Evolutionary conservation across 2,888 invertebrate species (phyloP).

Genomic region (Macroteleia sp.): DNA sequence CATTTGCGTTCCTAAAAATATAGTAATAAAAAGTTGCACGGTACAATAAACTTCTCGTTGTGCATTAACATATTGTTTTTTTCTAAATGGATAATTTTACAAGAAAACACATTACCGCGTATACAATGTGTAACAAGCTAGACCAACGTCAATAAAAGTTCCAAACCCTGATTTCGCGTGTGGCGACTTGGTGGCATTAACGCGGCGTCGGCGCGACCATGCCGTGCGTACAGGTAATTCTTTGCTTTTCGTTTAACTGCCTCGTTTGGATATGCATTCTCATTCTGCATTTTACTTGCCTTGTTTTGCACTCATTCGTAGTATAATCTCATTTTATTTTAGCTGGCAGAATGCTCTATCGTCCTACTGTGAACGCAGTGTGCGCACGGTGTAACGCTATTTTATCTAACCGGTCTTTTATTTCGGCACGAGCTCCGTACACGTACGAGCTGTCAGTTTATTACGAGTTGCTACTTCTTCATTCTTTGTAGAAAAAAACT

Average conservation of each 20-base stretch:
- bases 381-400: constrained; percentile 48
- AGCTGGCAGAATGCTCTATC: constrained; percentile 29
- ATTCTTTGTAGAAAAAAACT: constrained; percentile 41
- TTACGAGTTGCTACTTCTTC: constrained; percentile 58
- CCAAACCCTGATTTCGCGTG: constrained; percentile 57
- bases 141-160: constrained; percentile 40
- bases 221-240: constrained; percentile 59
- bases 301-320: constrained; percentile 53
- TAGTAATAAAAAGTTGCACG: constrained; percentile 30
- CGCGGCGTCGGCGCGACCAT: constrained; percentile 42
- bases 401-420: constrained; percentile 52
- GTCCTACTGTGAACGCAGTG: constrained; percentile 36
- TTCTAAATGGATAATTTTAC: constrained; percentile 29
- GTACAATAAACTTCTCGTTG: constrained; percentile 22
- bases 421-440: constrained; percentile 46
- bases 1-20: constrained; percentile 43
- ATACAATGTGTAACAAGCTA: constrained; percentile 24
- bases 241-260: constrained; percentile 53
- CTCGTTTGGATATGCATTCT: constrained; percentile 56
- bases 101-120: constrained; percentile 27
- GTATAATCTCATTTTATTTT: constrained; percentile 58
- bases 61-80: constrained; percentile 41
- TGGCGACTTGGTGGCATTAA: constrained; percentile 45
- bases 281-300: constrained; percentile 41
- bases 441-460: constrained; percentile 64